Evolutionary conservation across 2,113 vertebrate species (phyloP), one percentile per base, ranked within the genome.

Genomic region (Actenoides hombroni): DNA sequence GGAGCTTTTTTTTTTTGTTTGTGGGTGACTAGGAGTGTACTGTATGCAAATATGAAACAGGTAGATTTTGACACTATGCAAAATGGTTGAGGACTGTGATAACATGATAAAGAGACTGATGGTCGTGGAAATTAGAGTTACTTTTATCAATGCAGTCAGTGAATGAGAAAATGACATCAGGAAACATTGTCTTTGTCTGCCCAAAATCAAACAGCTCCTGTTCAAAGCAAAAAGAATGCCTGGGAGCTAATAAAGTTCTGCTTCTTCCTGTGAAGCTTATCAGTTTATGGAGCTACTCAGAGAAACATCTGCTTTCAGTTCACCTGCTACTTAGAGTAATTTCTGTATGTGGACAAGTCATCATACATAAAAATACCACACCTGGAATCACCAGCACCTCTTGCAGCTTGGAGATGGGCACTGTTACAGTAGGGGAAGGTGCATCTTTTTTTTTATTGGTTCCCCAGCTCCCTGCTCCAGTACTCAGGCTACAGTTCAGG

Each of bases 81-180:
- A 37, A 87, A 61, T 12, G 16, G 4, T 69, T 44, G 31, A 94
- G 63, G 48, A n/a, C 53, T 39, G 25, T 51, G 39, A 85, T 76
- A 78, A 63, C 15, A 59, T 53, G 20, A 51, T 68, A 64, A 63
- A 68, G 53, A 93, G 67, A 35, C 61, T 51, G 40, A 10, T 69
- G 78, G 51, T 40, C 73, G 61, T 94, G 92, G 75, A 86, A 96
- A 92, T 88, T 28, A 65, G 39, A 88, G 75, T 88, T 92, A 80
- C 65, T 73, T 94, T 94, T 95, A 93, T 95, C 94, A 92, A 12
- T 86, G 82, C 35, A 88, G 85, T 95, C 92, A 85, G 39, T 44
- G 57, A 93, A 92, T 67, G 40, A 88, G 88, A 96, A 96, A 93
- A 93, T 80, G 10, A 68, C 87, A 92, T 76, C 53, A 48, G 82